Evolutionary conservation across 2,797 vertebrate species (phyloP).

Genomic region (Myotis findleyi): DNA sequence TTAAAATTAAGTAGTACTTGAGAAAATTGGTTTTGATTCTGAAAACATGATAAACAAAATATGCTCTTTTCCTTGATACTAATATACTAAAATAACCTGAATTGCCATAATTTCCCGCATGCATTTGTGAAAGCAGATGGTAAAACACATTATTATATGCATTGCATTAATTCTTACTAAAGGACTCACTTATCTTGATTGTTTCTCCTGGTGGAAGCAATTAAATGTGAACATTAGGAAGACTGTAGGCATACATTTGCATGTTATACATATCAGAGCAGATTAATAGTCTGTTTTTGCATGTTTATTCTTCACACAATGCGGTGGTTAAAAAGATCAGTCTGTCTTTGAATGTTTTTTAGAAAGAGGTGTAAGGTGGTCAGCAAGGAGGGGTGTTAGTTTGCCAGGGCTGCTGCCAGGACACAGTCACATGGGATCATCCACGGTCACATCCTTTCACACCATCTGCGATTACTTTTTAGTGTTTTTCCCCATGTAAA

Average conservation of each 20-base stretch:
- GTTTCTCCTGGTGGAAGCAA: not conserved
- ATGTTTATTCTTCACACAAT: not conserved
- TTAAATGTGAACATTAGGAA: not conserved
- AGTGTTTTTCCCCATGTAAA: not conserved
- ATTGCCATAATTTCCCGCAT: not conserved
- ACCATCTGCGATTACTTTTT: rapidly evolving
- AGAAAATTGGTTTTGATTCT: constrained; percentile 1
- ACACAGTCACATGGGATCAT: not conserved
- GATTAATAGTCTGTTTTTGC: not conserved
- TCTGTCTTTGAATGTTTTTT: not conserved
- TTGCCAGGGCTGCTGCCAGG: not conserved
- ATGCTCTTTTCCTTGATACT: not conserved
- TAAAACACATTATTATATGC: not conserved
- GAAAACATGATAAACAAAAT: not conserved
- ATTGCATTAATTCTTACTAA: not conserved
- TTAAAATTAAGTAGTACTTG: not conserved
- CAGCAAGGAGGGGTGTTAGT: not conserved
- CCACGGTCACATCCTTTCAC: too few species aligned
- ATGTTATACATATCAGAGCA: not conserved
- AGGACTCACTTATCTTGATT: not conserved
- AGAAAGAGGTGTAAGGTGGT: not conserved
- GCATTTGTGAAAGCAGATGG: not conserved
- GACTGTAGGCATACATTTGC: not conserved
- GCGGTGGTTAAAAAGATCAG: not conserved
- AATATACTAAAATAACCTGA: not conserved